A percentile compares a stretch with the other conserved stretches of the same genome.
Evolutionary conservation across 2,888 invertebrate genomes (phyloP).

Genomic region (Eutolmus rufibarbis): DNA sequence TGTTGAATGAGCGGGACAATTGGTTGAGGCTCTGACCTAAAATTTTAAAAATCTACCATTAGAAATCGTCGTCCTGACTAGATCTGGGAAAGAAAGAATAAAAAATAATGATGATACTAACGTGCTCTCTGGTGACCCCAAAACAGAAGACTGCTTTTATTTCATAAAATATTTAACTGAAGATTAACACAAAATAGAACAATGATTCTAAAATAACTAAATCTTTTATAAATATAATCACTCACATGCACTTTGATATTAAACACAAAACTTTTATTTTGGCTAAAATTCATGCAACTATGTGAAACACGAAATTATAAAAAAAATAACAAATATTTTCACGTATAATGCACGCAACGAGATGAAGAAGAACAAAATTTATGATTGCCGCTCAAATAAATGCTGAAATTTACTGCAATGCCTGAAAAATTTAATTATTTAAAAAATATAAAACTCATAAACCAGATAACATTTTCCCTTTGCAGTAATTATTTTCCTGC

Average conservation of each 20-base stretch:
- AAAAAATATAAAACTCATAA: not conserved
- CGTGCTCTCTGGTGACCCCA: slow-evolving; percentile 25
- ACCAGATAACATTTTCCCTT: not conserved
- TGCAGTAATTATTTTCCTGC: not conserved
- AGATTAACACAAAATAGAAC: slow-evolving; percentile 7
- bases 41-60: slow-evolving; percentile 20
- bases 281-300: slow-evolving; percentile 8
- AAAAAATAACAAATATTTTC: not conserved
- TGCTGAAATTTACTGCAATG: not conserved
- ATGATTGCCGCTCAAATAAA: not conserved
- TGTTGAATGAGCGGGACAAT: slow-evolving; percentile 63
- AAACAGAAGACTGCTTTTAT: not conserved
- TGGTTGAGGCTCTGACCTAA: slow-evolving; percentile 61
- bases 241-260: slow-evolving; percentile 6
- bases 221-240: not conserved
- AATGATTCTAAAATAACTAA: not conserved
- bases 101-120: slow-evolving; percentile 38
- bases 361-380: not conserved
- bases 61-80: not conserved
- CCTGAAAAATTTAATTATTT: not conserved
- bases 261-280: not conserved
- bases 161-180: not conserved
- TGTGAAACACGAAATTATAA: not conserved
- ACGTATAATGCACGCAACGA: not conserved
- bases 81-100: not conserved